Evolutionary conservation across 2,797 vertebrate species (phyloP), one percentile per base, ranked within the genome.

Genomic region (Lepus townsendii): DNA sequence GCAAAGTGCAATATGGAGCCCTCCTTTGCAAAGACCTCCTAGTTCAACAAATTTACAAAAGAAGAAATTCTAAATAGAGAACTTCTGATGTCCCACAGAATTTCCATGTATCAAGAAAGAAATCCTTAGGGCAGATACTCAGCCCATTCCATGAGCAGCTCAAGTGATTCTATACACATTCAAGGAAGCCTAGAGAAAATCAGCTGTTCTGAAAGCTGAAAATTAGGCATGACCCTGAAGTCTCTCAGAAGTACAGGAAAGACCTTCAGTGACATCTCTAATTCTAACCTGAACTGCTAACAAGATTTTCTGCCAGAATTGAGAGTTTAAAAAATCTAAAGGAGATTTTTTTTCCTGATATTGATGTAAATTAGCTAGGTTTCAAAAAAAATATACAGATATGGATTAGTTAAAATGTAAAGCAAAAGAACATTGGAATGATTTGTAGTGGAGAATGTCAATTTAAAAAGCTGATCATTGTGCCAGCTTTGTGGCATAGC

Each of bases 401-500:
- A 26, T 47, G 7, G 42, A 47, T 47, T 47, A 68, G 24, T 76
- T 83, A 88, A 84, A 91, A 93, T 66, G 12, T 20, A 90, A 95
- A 80, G 32, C n/a, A 90, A 91, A 65, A 78, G 76, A 1, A 0
- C 12, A 22, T 42, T 89, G 32, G 38, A 91, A 75, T 83, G 76
- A 47, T 24, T 79, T 62, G 60, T 57, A 69, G 30, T 6, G 19
- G 24, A 78, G 11, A 91, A 88, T 77, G 9, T 20, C 11, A 95
- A 80, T 38, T n/a, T 54, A 63, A 57, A 57, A 57, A 7, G 54
- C 54, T 57, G 14, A 79, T 32, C 16, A 47, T 20, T 47, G 8
- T 47, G 42, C 42, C 42, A 47, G 42, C 8, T 47, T 47, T 47
- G 42, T 47, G 42, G 42, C 42, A 47, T 47, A 47, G 42, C 42